These are phyloP conservation scores for Battus philenor DNA, from an alignment of 1,140 invertebrate genomes.

Conservation along the genomic window DNA sequence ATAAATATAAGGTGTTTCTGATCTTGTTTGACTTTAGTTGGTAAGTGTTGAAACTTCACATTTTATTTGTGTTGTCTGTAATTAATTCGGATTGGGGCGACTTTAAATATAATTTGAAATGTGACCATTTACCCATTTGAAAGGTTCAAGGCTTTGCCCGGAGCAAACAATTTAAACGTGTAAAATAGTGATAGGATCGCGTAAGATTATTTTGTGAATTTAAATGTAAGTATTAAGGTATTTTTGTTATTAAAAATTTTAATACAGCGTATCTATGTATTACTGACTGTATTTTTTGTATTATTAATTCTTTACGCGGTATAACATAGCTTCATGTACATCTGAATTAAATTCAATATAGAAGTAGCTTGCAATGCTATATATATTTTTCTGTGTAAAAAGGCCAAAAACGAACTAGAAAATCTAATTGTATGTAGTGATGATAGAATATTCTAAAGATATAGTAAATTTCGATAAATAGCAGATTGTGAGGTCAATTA, in stretches of 20 bases:
- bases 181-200: slow-evolving; percentile 35
- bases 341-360: slow-evolving; percentile 5
- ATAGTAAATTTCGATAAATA: neutral
- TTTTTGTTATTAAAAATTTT: slow-evolving; percentile 40
- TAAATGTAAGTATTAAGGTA: slow-evolving; percentile 37
- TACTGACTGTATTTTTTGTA: neutral
- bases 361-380: slow-evolving; percentile 1
- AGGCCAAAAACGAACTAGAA: slow-evolving; percentile 13
- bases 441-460: no score
- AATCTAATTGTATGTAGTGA: neutral
- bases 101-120: slow-evolving; percentile 9
- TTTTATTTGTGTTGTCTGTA: slow-evolving; percentile 60
- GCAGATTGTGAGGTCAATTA: slow-evolving; percentile 11
- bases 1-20: slow-evolving; percentile 37
- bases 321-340: slow-evolving; percentile 6
- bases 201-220: slow-evolving; percentile 36
- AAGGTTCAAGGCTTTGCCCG: no score
- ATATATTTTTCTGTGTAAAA: slow-evolving; percentile 15
- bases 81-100: slow-evolving; percentile 25
- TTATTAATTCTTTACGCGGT: neutral
- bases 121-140: no score
- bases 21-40: slow-evolving; percentile 41
- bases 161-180: no score
- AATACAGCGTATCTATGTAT: slow-evolving; percentile 36
- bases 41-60: slow-evolving; percentile 65